Evolutionary conservation across 2,797 vertebrate species (phyloP), one percentile per base, ranked within the genome.

Genomic region (Tenualosa thibaudeaui): DNA sequence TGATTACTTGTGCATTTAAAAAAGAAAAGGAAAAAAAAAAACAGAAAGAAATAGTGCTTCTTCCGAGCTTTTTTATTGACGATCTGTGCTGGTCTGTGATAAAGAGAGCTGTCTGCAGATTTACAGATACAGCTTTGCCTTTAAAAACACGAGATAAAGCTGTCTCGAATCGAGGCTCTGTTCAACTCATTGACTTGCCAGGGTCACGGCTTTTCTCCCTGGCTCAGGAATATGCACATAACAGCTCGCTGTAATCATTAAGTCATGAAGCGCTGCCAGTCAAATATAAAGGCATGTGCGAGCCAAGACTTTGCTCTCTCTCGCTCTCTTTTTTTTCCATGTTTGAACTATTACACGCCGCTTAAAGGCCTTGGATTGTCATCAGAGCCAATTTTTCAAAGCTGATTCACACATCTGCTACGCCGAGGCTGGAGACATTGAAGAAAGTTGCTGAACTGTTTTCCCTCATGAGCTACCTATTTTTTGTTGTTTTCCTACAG

Each of bases 201-300:
- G 92, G 92, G 93, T 92, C 91, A 89, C 26, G 88, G 90, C 89
- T 93, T 78, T 46, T 78, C 71, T 78, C 90, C 53, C 84, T 93
- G 92, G 93, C 93, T 94, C 88, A 5, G 84, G 56, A 90, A 90
- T 91, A 89, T 89, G 90, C 91, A 89, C 89, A 90, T 91, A 91
- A 92, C 92, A 93, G 92, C 90, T 90, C 92, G 94, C 93, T 94
- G 89, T 93, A 94, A 95, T 95, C 92, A 94, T 94, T 93, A 93
- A 92, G 90, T 93, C 93, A 95, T 93, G 92, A 95, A 92, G 91
- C 89, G 85, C 90, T 94, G 90, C 92, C 90, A 94, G 93, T 96
- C 93, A 94, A 94, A 93, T 90, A 92, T 90, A 94, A 95, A 92
- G 91, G 89, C 82, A 89, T 92, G 90, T 91, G 92, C 90, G 92